Evolutionary conservation across 2,797 vertebrate genomes (phyloP), one percentile per base, ranked within the genome.

Genomic region (Hybognathus amarus): DNA sequence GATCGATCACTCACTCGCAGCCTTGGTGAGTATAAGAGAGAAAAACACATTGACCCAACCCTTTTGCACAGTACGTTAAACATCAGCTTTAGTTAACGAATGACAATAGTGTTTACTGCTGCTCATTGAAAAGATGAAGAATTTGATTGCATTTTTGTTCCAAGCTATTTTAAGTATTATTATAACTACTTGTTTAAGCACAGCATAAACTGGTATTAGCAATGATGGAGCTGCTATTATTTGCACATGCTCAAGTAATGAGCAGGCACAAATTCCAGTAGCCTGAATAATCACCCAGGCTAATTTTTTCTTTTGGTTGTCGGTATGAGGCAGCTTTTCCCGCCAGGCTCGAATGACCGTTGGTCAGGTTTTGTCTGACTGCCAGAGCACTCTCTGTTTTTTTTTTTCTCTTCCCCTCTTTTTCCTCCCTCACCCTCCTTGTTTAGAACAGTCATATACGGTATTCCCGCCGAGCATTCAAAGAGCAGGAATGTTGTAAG

Each of bases 391-490:
- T 22, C 47, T 45, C 27, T 52, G 0, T 83, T 79, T 79, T 79
- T 42, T 56, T 22, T 79, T 42, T 56, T 22, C 47, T 40, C 33
- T 40, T 3, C 38, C 66, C 54, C 52, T 18, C n/a, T 30, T 64
- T n/a, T 63, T 59, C 52, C 42, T 40, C 66, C 64, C 30, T 61
- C 67, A 22, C 30, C 0, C 40, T 52, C 38, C 64, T 83, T 70
- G 54, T 77, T 83, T 69, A 69, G 27, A 78, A 78, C 75, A 78
- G 66, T 71, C 67, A 71, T 70, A 38, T 50, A 70, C 22, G 67
- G 75, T 52, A 69, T 83, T 83, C 82, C 82, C 74, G 52, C 81
- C 38, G 30, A 83, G 50, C n/a, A 10, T 50, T 76, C 38, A 78
- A 40, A 78, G 30, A 30, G 66, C 30, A 18, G 66, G 75, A 64